Percentiles rank a stretch among this genome's conserved stretches.
These are phyloP conservation scores for Dinoponera quadriceps DNA, from an alignment of 1,140 invertebrate genomes.

Conservation along the genomic window DNA sequence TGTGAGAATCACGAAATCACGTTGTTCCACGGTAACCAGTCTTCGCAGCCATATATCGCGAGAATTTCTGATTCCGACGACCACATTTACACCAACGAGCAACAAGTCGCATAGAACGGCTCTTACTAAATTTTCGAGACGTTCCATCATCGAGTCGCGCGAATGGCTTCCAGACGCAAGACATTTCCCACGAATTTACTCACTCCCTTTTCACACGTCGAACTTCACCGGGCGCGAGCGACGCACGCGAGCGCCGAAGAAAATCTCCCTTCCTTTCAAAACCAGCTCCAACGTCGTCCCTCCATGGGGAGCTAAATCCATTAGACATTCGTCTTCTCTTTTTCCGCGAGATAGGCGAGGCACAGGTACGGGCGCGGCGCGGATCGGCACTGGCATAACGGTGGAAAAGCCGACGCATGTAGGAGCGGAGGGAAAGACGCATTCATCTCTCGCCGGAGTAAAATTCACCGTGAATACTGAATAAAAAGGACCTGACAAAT, in stretches of 20 bases:
- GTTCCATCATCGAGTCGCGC: constrained; percentile 35
- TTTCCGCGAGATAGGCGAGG: constrained; percentile 38
- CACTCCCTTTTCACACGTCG: constrained; percentile 65
- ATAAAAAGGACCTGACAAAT: constrained; percentile 32
- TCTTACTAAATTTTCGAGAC: constrained; percentile 36
- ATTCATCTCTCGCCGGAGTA: not conserved
- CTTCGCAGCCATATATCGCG: not conserved
- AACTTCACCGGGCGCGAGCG: constrained; percentile 27
- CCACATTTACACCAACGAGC: not conserved
- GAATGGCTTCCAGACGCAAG: constrained; percentile 32
- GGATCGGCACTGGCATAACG: too few species aligned
- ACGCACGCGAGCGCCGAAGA: constrained; percentile 21
- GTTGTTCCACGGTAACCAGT: not conserved
- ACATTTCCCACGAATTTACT: constrained; percentile 65
- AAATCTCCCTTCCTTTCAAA: constrained; percentile 68
- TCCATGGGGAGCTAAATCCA: constrained; percentile 70
- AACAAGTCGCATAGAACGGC: constrained; percentile 20
- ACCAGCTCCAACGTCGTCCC: constrained; percentile 43
- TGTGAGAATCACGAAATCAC: not conserved
- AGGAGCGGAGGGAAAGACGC: not conserved
- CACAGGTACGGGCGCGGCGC: not conserved
- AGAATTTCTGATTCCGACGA: not conserved
- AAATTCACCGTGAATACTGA: constrained; percentile 2
- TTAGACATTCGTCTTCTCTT: constrained; percentile 63
- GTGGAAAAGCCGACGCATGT: constrained; percentile 1